Evolutionary conservation across 1,140 invertebrate species (phyloP).

Genomic region (Drosophila carrolli): DNA sequence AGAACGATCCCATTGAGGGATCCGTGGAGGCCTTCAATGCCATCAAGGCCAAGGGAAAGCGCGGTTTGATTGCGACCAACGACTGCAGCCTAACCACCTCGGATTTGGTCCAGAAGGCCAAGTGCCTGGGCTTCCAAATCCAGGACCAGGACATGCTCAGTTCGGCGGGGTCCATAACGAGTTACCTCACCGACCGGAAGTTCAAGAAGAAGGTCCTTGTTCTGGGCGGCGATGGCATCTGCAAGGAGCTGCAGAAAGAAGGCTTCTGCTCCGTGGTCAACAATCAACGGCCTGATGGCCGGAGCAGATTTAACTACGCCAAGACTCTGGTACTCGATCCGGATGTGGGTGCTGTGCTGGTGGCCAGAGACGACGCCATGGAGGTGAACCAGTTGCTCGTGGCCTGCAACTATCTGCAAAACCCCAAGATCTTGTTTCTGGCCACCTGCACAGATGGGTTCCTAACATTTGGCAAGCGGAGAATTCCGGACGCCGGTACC

Average conservation of each 20-base stretch:
- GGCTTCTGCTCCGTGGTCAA: slow-evolving; percentile 15
- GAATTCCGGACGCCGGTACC: slow-evolving; percentile 36
- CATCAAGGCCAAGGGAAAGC: slow-evolving; percentile 22
- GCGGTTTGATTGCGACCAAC: slow-evolving; percentile 42
- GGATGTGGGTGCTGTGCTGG: slow-evolving; percentile 53
- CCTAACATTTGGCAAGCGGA: slow-evolving; percentile 9
- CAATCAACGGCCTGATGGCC: rapidly evolving
- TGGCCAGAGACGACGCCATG: slow-evolving; percentile 40
- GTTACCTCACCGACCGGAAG: slow-evolving; percentile 23
- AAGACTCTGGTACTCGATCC: slow-evolving; percentile 26
- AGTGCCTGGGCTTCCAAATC: slow-evolving; percentile 20
- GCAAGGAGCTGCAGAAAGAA: slow-evolving; percentile 21
- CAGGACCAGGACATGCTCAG: slow-evolving; percentile 14
- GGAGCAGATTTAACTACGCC: slow-evolving; percentile 1
- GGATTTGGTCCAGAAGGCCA: slow-evolving; percentile 25
- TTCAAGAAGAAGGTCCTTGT: slow-evolving; percentile 47
- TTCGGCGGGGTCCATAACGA: slow-evolving; percentile 23
- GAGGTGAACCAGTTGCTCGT: slow-evolving; percentile 24
- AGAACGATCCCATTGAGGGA: slow-evolving; percentile 27
- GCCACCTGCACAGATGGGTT: slow-evolving; percentile 30
- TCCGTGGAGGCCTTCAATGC: slow-evolving; percentile 50
- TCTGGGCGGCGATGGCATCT: slow-evolving; percentile 41
- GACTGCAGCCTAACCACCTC: slow-evolving; percentile 8
- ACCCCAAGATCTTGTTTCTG: slow-evolving; percentile 35
- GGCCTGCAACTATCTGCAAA: slow-evolving; percentile 45